phyloP scores from a whole-genome alignment of 2,113 vertebrate genomes.

The Mixornis gularis region DNA sequence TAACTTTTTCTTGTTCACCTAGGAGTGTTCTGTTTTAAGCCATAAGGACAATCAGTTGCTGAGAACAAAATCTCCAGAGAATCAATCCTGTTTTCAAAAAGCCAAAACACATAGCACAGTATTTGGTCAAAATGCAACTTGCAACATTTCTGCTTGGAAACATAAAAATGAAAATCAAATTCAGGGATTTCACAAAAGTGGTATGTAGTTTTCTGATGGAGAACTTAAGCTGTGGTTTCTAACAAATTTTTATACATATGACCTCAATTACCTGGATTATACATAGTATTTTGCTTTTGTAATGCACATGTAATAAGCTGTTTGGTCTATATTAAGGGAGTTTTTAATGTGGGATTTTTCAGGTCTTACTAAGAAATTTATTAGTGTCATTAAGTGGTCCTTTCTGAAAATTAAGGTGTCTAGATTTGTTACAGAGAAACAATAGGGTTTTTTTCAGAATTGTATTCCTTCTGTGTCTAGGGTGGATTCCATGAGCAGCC shows the following conservation, averaged over 20 bases:
- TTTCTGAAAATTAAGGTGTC: background rate
- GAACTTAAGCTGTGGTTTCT: background rate
- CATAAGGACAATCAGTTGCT: slow-evolving; percentile 42
- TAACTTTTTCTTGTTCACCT: background rate
- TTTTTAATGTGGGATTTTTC: background rate
- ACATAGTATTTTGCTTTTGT: background rate
- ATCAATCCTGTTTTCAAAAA: slow-evolving; percentile 33
- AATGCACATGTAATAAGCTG: background rate
- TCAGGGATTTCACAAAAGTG: slow-evolving; percentile 37
- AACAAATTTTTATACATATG: background rate
- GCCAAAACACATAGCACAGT: background rate
- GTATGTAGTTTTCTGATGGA: slow-evolving; percentile 7
- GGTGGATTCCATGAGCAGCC: background rate
- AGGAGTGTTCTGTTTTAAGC: slow-evolving; percentile 43
- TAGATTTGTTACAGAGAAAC: background rate
- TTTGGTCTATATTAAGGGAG: background rate
- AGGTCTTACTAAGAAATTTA: background rate
- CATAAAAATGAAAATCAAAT: slow-evolving; percentile 31
- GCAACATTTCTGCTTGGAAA: slow-evolving; percentile 53
- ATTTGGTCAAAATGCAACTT: slow-evolving; percentile 33
- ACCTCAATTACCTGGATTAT: background rate
- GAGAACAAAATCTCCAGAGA: slow-evolving; percentile 45
- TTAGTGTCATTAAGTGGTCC: background rate
- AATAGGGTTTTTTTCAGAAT: background rate
- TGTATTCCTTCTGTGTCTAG: background rate